Conservation (phyloP, 1,140 invertebrate species). For the Euborellia annulipes region DNA sequence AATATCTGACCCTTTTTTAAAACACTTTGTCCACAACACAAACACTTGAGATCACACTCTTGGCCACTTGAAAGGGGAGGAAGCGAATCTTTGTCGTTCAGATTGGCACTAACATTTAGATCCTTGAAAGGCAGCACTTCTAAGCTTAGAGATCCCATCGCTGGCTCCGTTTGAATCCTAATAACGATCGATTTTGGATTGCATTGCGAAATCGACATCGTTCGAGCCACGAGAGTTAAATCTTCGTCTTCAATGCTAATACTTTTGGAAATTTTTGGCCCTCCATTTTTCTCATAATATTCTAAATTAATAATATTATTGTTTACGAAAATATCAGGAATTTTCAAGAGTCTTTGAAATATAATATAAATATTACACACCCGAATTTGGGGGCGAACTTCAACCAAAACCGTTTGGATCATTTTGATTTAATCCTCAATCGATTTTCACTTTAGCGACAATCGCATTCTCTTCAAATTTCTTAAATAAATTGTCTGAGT, state of each 20-base stretch:
- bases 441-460: conserved; percentile 9
- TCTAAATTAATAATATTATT: conserved; percentile 1
- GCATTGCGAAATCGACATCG: conserved; percentile 4
- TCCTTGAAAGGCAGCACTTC: conserved; percentile 5
- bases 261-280: background rate
- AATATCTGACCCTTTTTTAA: background rate
- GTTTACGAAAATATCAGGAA: background rate
- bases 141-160: conserved; percentile 5
- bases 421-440: background rate
- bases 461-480: conserved; percentile 20
- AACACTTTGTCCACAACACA: conserved; percentile 7
- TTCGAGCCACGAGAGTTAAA: conserved; percentile 1
- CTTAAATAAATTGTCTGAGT: conserved; percentile 39
- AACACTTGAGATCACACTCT: conserved; percentile 1
- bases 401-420: conserved; percentile 3
- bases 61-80: background rate
- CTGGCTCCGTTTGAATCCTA: conserved; percentile 8
- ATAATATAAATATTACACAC: conserved; percentile 9
- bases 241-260: background rate
- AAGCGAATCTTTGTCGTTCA: background rate
- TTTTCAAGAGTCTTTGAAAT: background rate
- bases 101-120: background rate
- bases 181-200: conserved; percentile 3
- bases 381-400: conserved; percentile 8
- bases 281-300: background rate